Evolutionary conservation across 2,888 invertebrate species (phyloP).

Genomic region (Scaptomyza reducta): DNA sequence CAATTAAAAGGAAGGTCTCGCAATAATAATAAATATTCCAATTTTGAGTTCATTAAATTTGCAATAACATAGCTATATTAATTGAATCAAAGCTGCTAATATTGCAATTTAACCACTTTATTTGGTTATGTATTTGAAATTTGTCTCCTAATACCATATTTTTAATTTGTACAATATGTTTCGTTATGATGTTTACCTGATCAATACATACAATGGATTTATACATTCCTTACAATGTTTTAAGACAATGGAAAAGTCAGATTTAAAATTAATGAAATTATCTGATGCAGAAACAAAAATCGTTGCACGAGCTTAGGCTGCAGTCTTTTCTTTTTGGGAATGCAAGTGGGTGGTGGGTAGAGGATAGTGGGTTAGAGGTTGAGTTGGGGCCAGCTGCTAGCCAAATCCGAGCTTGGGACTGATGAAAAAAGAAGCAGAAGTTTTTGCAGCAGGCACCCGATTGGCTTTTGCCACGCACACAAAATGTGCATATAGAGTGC

Average conservation of each 20-base stretch:
- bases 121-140: not conserved
- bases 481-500: slow-evolving; percentile 83
- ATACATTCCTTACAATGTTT: not conserved
- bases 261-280: not conserved
- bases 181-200: not conserved
- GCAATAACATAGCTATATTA: not conserved
- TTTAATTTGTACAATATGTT: not conserved
- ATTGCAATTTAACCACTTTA: not conserved
- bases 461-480: slow-evolving; percentile 77
- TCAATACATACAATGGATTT: not conserved
- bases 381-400: slow-evolving; percentile 16
- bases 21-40: not conserved
- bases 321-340: slow-evolving; percentile 27
- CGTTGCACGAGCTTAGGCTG: slow-evolving; percentile 7
- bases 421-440: slow-evolving; percentile 53
- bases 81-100: not conserved
- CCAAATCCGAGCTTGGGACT: slow-evolving; percentile 45
- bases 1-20: too few relatives aligned
- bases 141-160: too few relatives aligned
- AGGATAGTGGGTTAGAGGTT: not conserved
- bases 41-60: not conserved
- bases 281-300: not conserved
- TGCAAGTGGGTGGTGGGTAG: slow-evolving; percentile 1
- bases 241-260: not conserved
- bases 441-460: slow-evolving; percentile 71